phyloP scores from a whole-genome alignment of 2,888 invertebrate genomes.

The Himalopsyche japonica region DNA sequence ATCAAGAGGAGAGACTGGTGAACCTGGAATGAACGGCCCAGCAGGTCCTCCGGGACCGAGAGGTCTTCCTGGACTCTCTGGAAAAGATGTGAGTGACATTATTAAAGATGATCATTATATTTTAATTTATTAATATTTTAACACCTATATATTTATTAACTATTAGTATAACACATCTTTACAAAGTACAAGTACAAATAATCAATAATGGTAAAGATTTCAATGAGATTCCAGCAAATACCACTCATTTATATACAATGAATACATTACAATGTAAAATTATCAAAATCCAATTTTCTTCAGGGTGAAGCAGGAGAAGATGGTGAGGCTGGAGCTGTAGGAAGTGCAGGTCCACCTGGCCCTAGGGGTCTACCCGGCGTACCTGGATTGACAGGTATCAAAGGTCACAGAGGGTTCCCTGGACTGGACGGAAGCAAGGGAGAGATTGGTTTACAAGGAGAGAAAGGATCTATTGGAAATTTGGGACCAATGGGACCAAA shows the following conservation, averaged over 20 bases:
- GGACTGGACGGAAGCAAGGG: conserved; percentile 83
- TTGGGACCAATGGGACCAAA: conserved; percentile 70
- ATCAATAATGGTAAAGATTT: too few species aligned
- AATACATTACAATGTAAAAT: too few species aligned
- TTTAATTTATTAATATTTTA: too few species aligned
- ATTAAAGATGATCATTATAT: not conserved
- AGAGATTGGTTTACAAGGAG: conserved; percentile 74
- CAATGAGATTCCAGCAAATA: too few species aligned
- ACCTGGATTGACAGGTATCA: conserved; percentile 79
- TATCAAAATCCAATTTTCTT: too few species aligned
- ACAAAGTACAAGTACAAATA: too few species aligned
- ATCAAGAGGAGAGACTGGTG: conserved; percentile 77
- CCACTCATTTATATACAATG: too few species aligned
- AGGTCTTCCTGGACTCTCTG: conserved; percentile 71
- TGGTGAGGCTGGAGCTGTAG: conserved; percentile 76
- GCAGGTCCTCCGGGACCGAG: conserved; percentile 69
- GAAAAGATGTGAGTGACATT: conserved; percentile 69
- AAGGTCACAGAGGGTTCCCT: conserved; percentile 80
- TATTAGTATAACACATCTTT: too few species aligned
- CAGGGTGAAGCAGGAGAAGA: conserved; percentile 79
- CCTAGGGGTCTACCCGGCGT: conserved; percentile 72
- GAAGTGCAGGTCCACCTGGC: conserved; percentile 72
- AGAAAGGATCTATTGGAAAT: conserved; percentile 72
- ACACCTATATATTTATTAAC: too few species aligned
- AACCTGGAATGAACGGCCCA: conserved; percentile 69